Base-by-base conservation (phyloP, 2,113 vertebrate species). In the Thunnus thynnus region DNA sequence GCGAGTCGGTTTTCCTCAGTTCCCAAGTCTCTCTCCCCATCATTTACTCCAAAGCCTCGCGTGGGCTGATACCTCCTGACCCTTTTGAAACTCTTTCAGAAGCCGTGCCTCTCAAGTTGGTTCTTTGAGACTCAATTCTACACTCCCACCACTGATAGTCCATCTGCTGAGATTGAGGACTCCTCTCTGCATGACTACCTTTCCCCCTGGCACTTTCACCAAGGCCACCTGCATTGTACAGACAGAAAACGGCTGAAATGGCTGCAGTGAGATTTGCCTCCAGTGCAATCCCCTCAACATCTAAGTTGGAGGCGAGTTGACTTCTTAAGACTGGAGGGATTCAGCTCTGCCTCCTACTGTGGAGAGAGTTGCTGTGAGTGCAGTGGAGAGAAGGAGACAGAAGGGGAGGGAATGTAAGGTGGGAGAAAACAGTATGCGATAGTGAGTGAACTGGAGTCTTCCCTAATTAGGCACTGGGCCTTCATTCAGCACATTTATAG, bases 401-500 rank as follows among this genome's bases (percentile, higher is more conserved):
- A 55, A 13, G 13, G 16, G 75, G 64, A 65, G 55, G 9, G 27
- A 67, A 22, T 41, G 60, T 27, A 32, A 71, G 78, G 75, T 77
- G 51, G 63, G 44, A 70, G 72, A 79, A 80, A 90, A 74, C 72
- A 62, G 67, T 56, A 72, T 1, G 80, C 6, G 11, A 83, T 79
- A 61, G 73, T 41, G 77, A 87, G 84, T 27, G 88, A 87, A 83
- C 71, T 81, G 41, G 62, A 89, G 85, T 91, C 92, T 80, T 80
- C 70, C 62, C 85, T 92, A 92, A 93, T 93, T 93, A 92, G 92
- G 84, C 84, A 32, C 10, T 0, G 65, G 81, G 81, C 66, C 81
- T 88, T 92, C 87, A 80, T 83, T 82, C 86, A 75, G 83, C 88
- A 88, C 87, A 88, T 91, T 88, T 90, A 72, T 67, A 72, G 76